Evolutionary conservation across 1,140 invertebrate species (phyloP).

Genomic region (Megathymus violae): DNA sequence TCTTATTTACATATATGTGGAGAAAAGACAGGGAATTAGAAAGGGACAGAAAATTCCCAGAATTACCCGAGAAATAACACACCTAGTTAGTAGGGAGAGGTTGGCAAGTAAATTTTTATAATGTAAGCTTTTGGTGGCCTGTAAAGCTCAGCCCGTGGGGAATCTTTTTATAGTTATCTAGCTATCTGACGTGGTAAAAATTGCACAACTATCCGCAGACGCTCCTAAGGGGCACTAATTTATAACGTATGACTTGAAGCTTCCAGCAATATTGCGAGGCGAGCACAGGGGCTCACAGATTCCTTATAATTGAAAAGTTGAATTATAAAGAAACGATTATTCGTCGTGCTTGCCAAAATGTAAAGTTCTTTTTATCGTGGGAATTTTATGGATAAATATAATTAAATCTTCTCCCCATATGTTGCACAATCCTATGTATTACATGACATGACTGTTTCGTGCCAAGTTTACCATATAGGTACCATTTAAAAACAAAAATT

Average conservation of each 20-base stretch:
- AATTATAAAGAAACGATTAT: background rate
- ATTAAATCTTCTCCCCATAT: too few species aligned
- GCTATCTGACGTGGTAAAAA: slow-evolving; percentile 29
- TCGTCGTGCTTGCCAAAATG: too few species aligned
- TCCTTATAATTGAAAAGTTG: slow-evolving; percentile 18
- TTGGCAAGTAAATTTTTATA: slow-evolving; percentile 12
- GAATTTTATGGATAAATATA: too few species aligned
- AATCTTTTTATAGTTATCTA: slow-evolving; percentile 30
- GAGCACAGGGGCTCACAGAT: background rate
- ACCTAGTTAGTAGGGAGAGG: background rate
- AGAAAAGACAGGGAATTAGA: background rate
- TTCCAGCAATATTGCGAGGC: slow-evolving; percentile 19
- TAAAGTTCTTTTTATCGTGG: too few species aligned
- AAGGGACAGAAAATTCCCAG: background rate
- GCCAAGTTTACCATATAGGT: too few species aligned
- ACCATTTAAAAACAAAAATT: too few species aligned
- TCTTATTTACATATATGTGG: too few species aligned
- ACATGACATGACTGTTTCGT: too few species aligned
- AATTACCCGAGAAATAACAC: background rate
- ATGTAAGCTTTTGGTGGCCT: slow-evolving; percentile 19
- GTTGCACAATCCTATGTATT: too few species aligned
- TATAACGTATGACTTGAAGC: slow-evolving; percentile 31
- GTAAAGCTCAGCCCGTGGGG: slow-evolving; percentile 23
- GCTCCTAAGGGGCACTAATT: slow-evolving; percentile 33
- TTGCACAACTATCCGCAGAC: slow-evolving; percentile 29